Evolutionary conservation across 1,140 invertebrate species (phyloP).

Genomic region (Cyclargus thomasi): DNA sequence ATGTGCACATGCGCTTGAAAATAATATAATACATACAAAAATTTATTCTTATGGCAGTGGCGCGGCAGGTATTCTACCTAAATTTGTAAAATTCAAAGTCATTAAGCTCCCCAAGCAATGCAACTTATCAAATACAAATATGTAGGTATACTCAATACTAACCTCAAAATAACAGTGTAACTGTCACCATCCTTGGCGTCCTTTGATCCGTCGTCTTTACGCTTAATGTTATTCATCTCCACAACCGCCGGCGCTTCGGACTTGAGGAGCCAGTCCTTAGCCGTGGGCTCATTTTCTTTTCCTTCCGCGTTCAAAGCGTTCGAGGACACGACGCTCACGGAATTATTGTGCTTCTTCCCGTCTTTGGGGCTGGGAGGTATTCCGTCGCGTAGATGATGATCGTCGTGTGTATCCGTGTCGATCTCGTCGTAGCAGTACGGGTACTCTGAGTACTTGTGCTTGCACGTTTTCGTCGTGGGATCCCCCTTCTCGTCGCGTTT

Average conservation of each 20-base stretch:
- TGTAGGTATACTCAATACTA: conserved; percentile 20
- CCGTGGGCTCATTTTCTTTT: conserved; percentile 60
- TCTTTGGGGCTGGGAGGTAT: conserved; percentile 59
- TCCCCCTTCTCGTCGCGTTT: conserved; percentile 73
- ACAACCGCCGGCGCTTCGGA: conserved; percentile 52
- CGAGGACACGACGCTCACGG: conserved; percentile 66
- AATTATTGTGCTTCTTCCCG: conserved; percentile 57
- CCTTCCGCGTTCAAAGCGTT: conserved; percentile 58
- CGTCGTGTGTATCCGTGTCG: conserved; percentile 80
- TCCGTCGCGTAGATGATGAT: conserved; percentile 71
- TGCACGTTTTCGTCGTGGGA: conserved; percentile 81
- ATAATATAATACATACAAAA: too few species aligned
- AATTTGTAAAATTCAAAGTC: too few species aligned
- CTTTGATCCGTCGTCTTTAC: conserved; percentile 60
- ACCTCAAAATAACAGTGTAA: conserved; percentile 80
- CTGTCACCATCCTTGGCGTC: conserved; percentile 77
- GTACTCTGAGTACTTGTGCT: conserved; percentile 89
- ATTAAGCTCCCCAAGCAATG: too few species aligned
- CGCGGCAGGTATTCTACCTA: too few species aligned
- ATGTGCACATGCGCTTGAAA: too few species aligned
- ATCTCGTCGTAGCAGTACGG: conserved; percentile 90
- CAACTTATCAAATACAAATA: background rate
- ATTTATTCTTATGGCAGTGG: too few species aligned
- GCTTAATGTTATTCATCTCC: conserved; percentile 68
- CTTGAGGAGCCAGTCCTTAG: conserved; percentile 66